Conservation (phyloP, 1,140 invertebrate species). For the Meteorus sp. region DNA sequence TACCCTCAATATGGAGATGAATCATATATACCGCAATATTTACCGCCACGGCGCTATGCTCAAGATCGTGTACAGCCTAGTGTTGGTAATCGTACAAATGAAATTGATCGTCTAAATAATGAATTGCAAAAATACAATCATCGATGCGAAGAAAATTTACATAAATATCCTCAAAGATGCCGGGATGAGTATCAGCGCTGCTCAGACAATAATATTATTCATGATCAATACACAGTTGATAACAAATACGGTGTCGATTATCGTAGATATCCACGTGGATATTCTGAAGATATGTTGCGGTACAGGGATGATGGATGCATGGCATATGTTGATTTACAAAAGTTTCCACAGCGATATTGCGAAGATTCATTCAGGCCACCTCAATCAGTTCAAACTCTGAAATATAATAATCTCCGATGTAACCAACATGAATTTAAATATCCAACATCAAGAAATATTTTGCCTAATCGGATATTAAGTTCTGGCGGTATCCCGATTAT, state of each 20-base stretch:
- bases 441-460: conserved; percentile 37
- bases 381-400: conserved; percentile 39
- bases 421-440: conserved; percentile 44
- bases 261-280: conserved; percentile 50
- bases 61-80: conserved; percentile 37
- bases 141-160: conserved; percentile 47
- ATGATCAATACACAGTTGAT: conserved; percentile 39
- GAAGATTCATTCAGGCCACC: conserved; percentile 43
- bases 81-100: conserved; percentile 31
- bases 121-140: conserved; percentile 44
- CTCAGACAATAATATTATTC: conserved; percentile 47
- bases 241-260: conserved; percentile 44
- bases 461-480: conserved; percentile 43
- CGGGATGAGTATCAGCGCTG: conserved; percentile 52
- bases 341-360: conserved; percentile 49
- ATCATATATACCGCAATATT: conserved; percentile 36
- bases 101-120: conserved; percentile 35
- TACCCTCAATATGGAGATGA: conserved; percentile 41
- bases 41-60: conserved; percentile 33
- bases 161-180: conserved; percentile 53
- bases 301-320: conserved; percentile 31
- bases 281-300: conserved; percentile 41
- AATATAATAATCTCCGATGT: conserved; percentile 48
- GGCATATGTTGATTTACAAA: conserved; percentile 44
- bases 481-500: conserved; percentile 50